Base-by-base conservation (phyloP, 2,113 vertebrate species). In the Xyrauchen texanus region DNA sequence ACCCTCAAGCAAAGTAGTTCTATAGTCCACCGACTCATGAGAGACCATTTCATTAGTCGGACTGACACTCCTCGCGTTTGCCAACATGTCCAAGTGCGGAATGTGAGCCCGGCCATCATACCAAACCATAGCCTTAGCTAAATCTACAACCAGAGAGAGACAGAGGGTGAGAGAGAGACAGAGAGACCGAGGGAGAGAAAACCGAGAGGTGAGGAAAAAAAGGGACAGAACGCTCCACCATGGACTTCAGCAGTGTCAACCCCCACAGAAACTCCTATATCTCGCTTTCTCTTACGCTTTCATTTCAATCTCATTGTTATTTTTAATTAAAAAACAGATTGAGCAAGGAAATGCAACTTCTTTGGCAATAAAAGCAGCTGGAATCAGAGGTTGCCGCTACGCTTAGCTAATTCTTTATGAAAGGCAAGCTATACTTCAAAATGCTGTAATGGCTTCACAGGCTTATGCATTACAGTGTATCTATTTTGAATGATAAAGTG, bases 21-120 rank as follows among this genome's bases (percentile, higher is more conserved):
- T 94, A 90, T 99, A 99, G 92, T 99, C 97, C 79, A 98, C 95
- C 77, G 96, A 98, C 91, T 98, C 98, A 8, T 96, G 96, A 87
- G 98, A 99, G 78, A 99, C 96, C 96, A 98, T 95, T 93, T 98
- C 98, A 80, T 97, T 96, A 8, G 96, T 96, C 87, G 96, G 96
- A 83, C 97, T 98, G 87, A 98, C 92, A 82, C 96, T 97, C 90
- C 98, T 94, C 0, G 97, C 96, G 13, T 95, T 98, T 81, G 97
- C 96, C 92, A 99, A 93, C 91, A 96, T 94, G 91, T 99, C 98
- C 93, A 99, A 93, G 88, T 99, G 96, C 89, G 96, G 96, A 86
- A 97, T 98, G 90, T 98, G 95, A 34, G 96, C 94, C 87, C 96
- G 93, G 88, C 95, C 94, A 83, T 98, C 96, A 81, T 96, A 98